Evolutionary conservation across 2,113 vertebrate genomes (phyloP).

Genomic region (Odobenus rosmarus): DNA sequence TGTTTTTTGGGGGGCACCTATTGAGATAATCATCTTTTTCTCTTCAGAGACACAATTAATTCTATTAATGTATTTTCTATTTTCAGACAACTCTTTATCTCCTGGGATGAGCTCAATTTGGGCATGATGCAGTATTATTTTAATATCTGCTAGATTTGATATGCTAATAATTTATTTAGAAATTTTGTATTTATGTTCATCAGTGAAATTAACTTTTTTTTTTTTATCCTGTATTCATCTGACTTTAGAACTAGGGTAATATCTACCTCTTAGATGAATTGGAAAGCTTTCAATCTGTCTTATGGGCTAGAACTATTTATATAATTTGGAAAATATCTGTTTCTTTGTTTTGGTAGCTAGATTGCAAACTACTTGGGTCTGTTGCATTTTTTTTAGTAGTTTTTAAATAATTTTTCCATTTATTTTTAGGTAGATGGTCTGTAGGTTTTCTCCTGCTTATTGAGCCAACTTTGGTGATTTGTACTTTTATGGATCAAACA

Average conservation of each 20-base stretch:
- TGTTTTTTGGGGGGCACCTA: background rate
- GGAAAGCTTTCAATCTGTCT: background rate
- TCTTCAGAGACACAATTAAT: background rate
- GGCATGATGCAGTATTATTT: background rate
- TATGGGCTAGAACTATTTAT: background rate
- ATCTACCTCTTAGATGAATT: background rate
- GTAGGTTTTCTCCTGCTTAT: background rate
- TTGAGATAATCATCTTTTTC: slow-evolving; percentile 1
- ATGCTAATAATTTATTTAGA: slow-evolving; percentile 28
- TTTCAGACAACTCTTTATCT: background rate
- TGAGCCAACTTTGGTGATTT: slow-evolving; percentile 10
- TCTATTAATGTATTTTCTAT: slow-evolving; percentile 24
- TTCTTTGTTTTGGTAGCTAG: slow-evolving; percentile 7
- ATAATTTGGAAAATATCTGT: background rate
- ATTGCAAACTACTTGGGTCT: background rate
- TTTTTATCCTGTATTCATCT: background rate
- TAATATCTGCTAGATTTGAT: background rate
- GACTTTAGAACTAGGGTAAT: slow-evolving; percentile 17
- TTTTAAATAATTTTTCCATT: slow-evolving; percentile 27
- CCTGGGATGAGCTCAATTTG: background rate
- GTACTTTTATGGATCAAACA: background rate
- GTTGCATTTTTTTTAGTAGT: background rate
- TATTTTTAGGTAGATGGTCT: background rate
- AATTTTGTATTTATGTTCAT: slow-evolving; percentile 12
- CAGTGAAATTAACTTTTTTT: background rate